Evolutionary conservation across 2,888 invertebrate species (phyloP).

Genomic region (Trachelus troglodyta): DNA sequence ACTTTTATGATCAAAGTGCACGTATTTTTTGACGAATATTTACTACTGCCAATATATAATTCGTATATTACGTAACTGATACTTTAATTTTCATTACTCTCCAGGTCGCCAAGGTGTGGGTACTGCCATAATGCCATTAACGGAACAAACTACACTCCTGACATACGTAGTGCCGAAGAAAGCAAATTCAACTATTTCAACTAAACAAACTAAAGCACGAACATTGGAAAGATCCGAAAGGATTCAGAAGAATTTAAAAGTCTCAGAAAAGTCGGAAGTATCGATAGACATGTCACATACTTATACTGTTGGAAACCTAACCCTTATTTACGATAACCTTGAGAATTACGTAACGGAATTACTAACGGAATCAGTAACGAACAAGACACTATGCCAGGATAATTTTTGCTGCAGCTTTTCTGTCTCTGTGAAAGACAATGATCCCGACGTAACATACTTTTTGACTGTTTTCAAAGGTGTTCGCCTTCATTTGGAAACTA

Average conservation of each 20-base stretch:
- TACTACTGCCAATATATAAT: not conserved
- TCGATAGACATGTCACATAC: not conserved
- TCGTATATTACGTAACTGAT: no score
- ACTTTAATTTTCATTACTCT: not conserved
- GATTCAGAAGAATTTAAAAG: not conserved
- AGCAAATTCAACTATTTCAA: not conserved
- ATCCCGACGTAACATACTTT: slow-evolving; percentile 45
- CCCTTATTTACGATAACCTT: not conserved
- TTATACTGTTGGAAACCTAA: not conserved
- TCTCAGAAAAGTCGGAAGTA: not conserved
- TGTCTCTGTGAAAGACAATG: slow-evolving; percentile 25
- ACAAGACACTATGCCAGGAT: slow-evolving; percentile 32
- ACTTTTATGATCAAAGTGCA: no score
- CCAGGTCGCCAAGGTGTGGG: slow-evolving; percentile 54
- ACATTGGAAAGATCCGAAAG: not conserved
- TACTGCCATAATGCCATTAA: slow-evolving; percentile 30
- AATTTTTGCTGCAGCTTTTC: slow-evolving; percentile 49
- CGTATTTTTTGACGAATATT: not conserved
- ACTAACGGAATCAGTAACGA: not conserved
- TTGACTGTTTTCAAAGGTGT: slow-evolving; percentile 54
- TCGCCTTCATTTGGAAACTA: slow-evolving; percentile 29
- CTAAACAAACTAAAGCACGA: not conserved
- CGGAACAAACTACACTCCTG: slow-evolving; percentile 34
- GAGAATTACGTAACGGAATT: not conserved
- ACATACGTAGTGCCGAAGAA: slow-evolving; percentile 43